Conservation (phyloP, 2,797 vertebrate genomes). For the Lepus townsendii region DNA sequence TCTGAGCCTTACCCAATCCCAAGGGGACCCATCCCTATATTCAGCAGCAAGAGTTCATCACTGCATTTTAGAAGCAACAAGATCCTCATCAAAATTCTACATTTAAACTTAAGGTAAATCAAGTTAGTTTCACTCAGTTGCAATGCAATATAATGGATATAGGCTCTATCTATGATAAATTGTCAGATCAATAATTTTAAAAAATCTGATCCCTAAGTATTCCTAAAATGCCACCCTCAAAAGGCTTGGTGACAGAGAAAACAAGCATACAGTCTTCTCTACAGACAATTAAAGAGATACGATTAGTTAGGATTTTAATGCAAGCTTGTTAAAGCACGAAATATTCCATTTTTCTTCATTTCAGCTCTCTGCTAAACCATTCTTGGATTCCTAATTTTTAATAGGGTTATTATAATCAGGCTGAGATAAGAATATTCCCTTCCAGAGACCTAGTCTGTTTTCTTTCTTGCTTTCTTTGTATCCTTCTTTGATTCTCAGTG, state of each 20-base stretch:
- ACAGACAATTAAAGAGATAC: neutral
- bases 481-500: slow-evolving; percentile 48
- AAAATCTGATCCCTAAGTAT: neutral
- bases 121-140: neutral
- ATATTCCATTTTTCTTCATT: slow-evolving; percentile 6
- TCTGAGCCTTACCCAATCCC: neutral
- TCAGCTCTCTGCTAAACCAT: neutral
- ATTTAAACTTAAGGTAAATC: neutral
- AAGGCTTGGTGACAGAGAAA: neutral
- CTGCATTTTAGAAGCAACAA: neutral
- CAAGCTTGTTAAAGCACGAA: slow-evolving; percentile 26
- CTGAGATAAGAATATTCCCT: neutral
- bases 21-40: neutral
- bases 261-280: neutral
- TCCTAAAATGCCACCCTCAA: slow-evolving; percentile 8
- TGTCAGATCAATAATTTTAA: slow-evolving; percentile 23
- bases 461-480: neutral
- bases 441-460: slow-evolving; percentile 40
- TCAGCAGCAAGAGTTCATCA: neutral
- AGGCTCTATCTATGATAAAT: neutral
- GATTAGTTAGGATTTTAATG: neutral
- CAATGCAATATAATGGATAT: neutral
- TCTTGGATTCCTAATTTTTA: slow-evolving; percentile 33
- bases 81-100: neutral
- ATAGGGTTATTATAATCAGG: slow-evolving; percentile 67